These are phyloP conservation scores for Hesperophylax magnus DNA, from an alignment of 1,140 invertebrate species.

Conservation along the genomic window DNA sequence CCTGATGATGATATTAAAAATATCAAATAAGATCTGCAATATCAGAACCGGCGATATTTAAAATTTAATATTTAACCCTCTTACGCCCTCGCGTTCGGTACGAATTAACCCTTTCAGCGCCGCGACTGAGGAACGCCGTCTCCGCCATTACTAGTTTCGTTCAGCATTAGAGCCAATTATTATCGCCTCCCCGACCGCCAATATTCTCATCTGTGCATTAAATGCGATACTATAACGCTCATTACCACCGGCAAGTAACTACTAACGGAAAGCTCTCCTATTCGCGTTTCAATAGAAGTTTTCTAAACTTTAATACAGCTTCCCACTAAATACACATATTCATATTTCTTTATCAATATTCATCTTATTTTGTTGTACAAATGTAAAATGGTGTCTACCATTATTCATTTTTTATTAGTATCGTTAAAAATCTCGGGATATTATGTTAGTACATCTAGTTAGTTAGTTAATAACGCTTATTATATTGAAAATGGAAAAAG, in stretches of 20 bases:
- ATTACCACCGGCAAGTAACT: background rate
- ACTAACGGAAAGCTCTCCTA: background rate
- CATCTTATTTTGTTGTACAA: too few relatives aligned
- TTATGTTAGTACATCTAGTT: too few relatives aligned
- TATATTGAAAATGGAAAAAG: too few relatives aligned
- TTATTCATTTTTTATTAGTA: too few relatives aligned
- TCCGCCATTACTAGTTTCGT: conserved; percentile 41
- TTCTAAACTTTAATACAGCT: too few relatives aligned
- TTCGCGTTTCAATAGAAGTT: too few relatives aligned
- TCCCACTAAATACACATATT: too few relatives aligned
- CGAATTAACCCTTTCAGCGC: conserved; percentile 13
- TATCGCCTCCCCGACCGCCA: conserved; percentile 14
- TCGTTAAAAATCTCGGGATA: too few relatives aligned
- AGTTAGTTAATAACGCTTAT: too few relatives aligned
- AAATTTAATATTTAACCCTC: conserved; percentile 29
- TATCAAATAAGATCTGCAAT: background rate
- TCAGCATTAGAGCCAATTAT: conserved; percentile 46
- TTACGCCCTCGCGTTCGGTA: background rate
- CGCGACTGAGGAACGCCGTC: background rate
- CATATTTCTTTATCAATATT: too few relatives aligned
- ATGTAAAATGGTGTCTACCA: too few relatives aligned
- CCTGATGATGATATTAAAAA: background rate
- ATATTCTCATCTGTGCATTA: conserved; percentile 31
- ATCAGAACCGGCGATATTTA: background rate
- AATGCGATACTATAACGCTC: conserved; percentile 6